These are phyloP conservation scores for Charadrius vociferus DNA, from an alignment of 2,113 vertebrate genomes.

Conservation along the genomic window DNA sequence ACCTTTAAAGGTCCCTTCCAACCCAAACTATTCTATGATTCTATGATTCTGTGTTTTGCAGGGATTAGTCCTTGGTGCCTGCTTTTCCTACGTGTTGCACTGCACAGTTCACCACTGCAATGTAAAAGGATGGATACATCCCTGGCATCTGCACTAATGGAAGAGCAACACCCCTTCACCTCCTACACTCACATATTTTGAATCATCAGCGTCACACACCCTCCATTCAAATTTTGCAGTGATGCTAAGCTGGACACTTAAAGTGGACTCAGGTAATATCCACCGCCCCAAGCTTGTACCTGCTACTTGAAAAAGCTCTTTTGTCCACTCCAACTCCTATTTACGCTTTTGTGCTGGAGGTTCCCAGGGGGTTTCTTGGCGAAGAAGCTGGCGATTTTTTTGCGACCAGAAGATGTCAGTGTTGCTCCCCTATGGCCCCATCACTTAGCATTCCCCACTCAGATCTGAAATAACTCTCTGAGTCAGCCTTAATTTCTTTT, in stretches of 20 bases:
- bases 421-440: not conserved
- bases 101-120: not conserved
- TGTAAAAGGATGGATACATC: not conserved
- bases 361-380: fast-evolving
- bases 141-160: not conserved
- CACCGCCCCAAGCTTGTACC: not conserved
- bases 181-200: not conserved
- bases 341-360: not conserved
- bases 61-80: not conserved
- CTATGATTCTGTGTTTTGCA: not conserved
- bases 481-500: slow-evolving; percentile 72
- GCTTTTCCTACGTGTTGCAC: not conserved
- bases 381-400: not conserved
- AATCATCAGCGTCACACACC: not conserved
- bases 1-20: not conserved
- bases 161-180: not conserved
- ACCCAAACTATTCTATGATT: not conserved
- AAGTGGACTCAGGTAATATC: not conserved
- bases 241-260: not conserved
- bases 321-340: no score
- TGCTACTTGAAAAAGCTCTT: not conserved
- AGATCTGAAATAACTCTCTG: slow-evolving; percentile 74
- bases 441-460: not conserved
- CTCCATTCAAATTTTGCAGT: not conserved
- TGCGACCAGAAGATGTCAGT: slow-evolving; percentile 54